Conservation (phyloP, 2,888 invertebrate genomes). For the Notocelia uddmanniana region DNA sequence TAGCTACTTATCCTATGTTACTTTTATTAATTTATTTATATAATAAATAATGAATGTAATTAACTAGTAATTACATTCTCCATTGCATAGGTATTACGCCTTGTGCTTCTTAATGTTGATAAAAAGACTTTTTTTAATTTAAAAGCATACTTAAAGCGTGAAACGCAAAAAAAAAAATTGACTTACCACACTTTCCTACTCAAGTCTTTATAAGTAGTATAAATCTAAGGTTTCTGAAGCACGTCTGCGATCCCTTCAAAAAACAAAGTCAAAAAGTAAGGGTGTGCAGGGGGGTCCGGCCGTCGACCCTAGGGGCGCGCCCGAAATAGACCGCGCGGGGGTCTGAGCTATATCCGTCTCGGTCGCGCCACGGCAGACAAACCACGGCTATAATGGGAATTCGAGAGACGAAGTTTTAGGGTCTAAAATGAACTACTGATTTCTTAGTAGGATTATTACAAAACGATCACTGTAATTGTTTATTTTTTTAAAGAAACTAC, state of each 20-base stretch:
- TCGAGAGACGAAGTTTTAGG: not conserved
- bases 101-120: too few species aligned
- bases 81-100: too few species aligned
- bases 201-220: not conserved
- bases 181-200: not conserved
- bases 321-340: slow-evolving; percentile 67
- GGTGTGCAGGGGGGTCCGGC: slow-evolving; percentile 49
- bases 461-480: too few species aligned
- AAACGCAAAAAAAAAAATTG: not conserved
- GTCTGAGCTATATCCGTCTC: slow-evolving; percentile 52
- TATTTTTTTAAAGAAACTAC: too few species aligned
- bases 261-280: slow-evolving; percentile 30
- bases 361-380: slow-evolving; percentile 14
- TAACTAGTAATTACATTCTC: too few species aligned
- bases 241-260: slow-evolving; percentile 18
- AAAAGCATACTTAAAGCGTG: too few species aligned
- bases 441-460: too few species aligned
- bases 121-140: too few species aligned
- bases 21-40: too few species aligned
- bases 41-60: too few species aligned
- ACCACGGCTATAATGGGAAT: not conserved
- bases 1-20: too few species aligned
- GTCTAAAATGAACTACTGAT: too few species aligned
- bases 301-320: slow-evolving; percentile 67
- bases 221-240: not conserved